Evolutionary conservation across 2,113 vertebrate species (phyloP).

Genomic region (Xenopus tropicalis): DNA sequence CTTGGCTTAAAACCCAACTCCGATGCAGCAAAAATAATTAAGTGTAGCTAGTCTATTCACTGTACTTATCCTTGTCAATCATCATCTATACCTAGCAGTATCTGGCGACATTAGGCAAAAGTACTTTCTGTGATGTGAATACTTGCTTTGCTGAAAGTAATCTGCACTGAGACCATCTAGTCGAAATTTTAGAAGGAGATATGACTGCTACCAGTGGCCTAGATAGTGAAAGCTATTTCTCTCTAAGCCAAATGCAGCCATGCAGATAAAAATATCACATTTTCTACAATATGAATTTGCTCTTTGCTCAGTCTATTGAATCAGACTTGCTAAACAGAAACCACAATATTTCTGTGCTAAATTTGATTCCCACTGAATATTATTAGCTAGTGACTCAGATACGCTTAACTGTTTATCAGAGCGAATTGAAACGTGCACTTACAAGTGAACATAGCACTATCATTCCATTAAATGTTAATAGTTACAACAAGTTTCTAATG

Average conservation of each 20-base stretch:
- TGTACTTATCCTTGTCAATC: slow-evolving; percentile 2
- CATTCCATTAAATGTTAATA: slow-evolving; percentile 8
- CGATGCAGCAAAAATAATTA: neutral
- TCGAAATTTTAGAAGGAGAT: neutral
- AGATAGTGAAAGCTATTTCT: slow-evolving; percentile 4
- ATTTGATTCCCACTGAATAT: neutral
- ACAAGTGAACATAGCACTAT: neutral
- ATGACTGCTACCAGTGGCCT: slow-evolving; percentile 5
- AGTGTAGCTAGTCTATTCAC: neutral
- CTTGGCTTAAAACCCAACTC: neutral
- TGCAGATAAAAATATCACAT: slow-evolving; percentile 11
- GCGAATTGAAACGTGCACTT: neutral
- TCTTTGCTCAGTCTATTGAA: slow-evolving; percentile 9
- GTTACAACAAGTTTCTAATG: neutral
- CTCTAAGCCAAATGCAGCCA: neutral
- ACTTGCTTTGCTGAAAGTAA: slow-evolving; percentile 3
- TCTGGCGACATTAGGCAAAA: slow-evolving; percentile 1
- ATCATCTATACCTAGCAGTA: neutral
- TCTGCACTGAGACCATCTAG: slow-evolving; percentile 2
- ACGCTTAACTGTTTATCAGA: neutral
- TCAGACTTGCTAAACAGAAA: slow-evolving; percentile 17
- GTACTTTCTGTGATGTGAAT: slow-evolving; percentile 6
- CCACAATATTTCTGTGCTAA: slow-evolving; percentile 4
- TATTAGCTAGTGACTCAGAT: slow-evolving; percentile 1
- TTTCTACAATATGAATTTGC: slow-evolving; percentile 9